phyloP scores from a whole-genome alignment of 2,888 invertebrate genomes.

The Eulithis prunata region DNA sequence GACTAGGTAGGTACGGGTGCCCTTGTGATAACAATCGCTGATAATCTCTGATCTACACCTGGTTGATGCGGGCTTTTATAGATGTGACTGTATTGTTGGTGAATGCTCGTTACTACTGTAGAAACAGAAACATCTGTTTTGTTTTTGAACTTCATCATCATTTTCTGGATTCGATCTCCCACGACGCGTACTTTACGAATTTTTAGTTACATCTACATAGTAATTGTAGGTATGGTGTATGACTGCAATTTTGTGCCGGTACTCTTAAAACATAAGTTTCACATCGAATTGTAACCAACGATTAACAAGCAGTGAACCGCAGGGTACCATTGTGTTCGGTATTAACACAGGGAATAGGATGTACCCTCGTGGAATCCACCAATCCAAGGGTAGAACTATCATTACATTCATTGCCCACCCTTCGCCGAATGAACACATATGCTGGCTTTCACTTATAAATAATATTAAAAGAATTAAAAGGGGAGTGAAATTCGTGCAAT shows the following conservation, averaged over 20 bases:
- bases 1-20: slow-evolving; percentile 62
- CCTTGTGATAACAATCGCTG: slow-evolving; percentile 72
- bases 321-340: slow-evolving; percentile 51
- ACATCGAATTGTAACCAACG: slow-evolving; percentile 56
- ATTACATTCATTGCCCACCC: slow-evolving; percentile 57
- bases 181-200: not conserved
- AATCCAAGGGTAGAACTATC: slow-evolving; percentile 67
- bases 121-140: slow-evolving; percentile 14
- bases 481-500: slow-evolving; percentile 51
- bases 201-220: too few species aligned
- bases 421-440: slow-evolving; percentile 69
- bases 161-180: not conserved
- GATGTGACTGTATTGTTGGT: slow-evolving; percentile 48
- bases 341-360: slow-evolving; percentile 58
- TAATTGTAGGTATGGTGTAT: not conserved
- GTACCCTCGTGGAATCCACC: slow-evolving; percentile 67
- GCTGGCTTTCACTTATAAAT: slow-evolving; percentile 78
- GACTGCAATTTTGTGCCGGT: slow-evolving; percentile 1
- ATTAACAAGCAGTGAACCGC: slow-evolving; percentile 67
- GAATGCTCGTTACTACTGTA: slow-evolving; percentile 32
- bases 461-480: slow-evolving; percentile 69
- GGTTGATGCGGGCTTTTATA: slow-evolving; percentile 72
- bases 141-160: not conserved
- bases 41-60: slow-evolving; percentile 80
- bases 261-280: slow-evolving; percentile 48